A percentile compares a stretch with the other conserved stretches of the same genome.
phyloP scores from a whole-genome alignment of 1,140 invertebrate genomes.

The Nephila pilipes region DNA sequence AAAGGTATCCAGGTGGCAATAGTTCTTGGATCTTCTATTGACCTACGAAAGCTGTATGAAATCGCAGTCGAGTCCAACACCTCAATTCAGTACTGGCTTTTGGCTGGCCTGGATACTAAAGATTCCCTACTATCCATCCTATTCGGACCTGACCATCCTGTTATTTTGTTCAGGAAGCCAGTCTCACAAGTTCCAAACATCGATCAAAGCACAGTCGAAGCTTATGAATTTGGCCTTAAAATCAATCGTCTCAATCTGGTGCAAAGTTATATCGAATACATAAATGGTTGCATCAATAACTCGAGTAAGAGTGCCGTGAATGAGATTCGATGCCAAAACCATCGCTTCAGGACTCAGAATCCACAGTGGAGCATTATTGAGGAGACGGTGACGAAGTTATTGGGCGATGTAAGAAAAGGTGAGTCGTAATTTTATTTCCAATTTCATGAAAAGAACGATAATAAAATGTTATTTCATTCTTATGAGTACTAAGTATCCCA shows the following conservation, averaged over 20 bases:
- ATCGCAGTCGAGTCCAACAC: not conserved
- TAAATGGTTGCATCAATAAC: constrained; percentile 7
- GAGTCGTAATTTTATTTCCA: not conserved
- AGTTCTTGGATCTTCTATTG: constrained; percentile 33
- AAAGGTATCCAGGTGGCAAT: constrained; percentile 40
- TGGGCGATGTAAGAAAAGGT: constrained; percentile 20
- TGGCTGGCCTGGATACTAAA: constrained; percentile 43
- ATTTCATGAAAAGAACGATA: not conserved
- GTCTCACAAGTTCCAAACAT: constrained; percentile 21
- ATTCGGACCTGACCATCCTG: constrained; percentile 55
- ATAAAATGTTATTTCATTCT: not conserved
- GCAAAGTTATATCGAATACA: constrained; percentile 35
- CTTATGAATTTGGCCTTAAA: constrained; percentile 26
- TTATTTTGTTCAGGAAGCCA: constrained; percentile 31
- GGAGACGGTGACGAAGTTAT: not conserved
- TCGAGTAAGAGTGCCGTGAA: not conserved
- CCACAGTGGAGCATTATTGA: constrained; percentile 36
- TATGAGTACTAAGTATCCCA: not conserved
- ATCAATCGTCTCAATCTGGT: constrained; percentile 46
- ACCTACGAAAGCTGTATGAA: constrained; percentile 26
- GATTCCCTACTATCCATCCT: not conserved
- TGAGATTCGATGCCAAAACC: not conserved
- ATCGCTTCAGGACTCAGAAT: not conserved
- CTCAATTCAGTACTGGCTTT: constrained; percentile 49
- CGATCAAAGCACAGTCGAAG: constrained; percentile 6